Evolutionary conservation across 1,140 invertebrate genomes (phyloP).

Genomic region (Daktulosphaira vitifoliae): DNA sequence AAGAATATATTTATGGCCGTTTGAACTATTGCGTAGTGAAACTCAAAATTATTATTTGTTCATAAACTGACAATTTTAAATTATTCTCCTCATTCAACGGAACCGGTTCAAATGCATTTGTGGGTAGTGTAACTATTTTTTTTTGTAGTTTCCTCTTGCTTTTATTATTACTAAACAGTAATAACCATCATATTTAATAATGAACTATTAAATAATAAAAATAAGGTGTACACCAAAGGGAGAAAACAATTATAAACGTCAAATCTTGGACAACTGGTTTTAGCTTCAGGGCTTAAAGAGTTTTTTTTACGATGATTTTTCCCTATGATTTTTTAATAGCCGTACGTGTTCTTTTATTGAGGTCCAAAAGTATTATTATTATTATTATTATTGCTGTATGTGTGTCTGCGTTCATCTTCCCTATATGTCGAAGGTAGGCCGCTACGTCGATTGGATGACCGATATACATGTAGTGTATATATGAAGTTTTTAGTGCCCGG

Average conservation of each 20-base stretch:
- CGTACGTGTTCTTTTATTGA: constrained; percentile 16
- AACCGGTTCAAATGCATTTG: constrained; percentile 19
- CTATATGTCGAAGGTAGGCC: not conserved
- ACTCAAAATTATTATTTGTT: constrained; percentile 2
- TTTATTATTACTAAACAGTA: constrained; percentile 22
- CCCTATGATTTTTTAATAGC: constrained; percentile 21
- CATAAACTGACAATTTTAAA: not conserved
- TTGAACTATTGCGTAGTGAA: not conserved
- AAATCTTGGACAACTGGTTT: constrained; percentile 8
- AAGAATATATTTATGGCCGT: not conserved
- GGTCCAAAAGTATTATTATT: constrained; percentile 10
- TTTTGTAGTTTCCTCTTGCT: not conserved
- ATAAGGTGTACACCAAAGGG: constrained; percentile 21
- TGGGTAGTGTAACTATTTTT: constrained; percentile 15
- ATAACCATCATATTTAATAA: constrained; percentile 32
- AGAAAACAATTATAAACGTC: constrained; percentile 33
- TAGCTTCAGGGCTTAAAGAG: not conserved
- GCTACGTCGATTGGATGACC: constrained; percentile 1
- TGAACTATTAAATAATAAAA: constrained; percentile 33
- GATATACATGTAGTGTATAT: not conserved
- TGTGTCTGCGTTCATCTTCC: not conserved
- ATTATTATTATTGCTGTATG: not conserved
- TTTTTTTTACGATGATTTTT: constrained; percentile 19
- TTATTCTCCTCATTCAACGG: not conserved
- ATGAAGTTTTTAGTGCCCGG: not conserved